Evolutionary conservation across 2,888 invertebrate genomes (phyloP), one percentile per base, ranked within the genome.

Genomic region (Heliconius aoede): DNA sequence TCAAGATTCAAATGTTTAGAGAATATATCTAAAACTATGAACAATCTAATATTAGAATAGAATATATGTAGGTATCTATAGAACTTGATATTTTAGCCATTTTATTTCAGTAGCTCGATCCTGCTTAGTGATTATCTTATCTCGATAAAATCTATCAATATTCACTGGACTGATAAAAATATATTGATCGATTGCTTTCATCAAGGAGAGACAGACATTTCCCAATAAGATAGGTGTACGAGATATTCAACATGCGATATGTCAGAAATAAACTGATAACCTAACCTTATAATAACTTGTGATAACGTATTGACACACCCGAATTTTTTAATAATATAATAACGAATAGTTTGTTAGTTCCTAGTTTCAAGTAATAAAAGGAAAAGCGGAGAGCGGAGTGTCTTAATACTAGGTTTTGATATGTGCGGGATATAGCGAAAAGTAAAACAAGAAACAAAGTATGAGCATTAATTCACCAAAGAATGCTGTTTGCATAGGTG

Each of bases 81-180:
- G 18, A 65, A 65, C 65, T 18, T n/a, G 30, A 30, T 64, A 36
- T 24, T 24, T 32, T 64, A 24, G 5, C 9, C 1, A 58, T 51
- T 72, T 64, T 46, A n/a, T 61, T 62, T 76, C 74, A 73, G 79
- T 76, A 79, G 78, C 74, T 28, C 24, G 40, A 36, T 24, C 51
- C 46, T 60, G 67, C 74, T 72, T 72, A 62, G 55, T 62, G 55
- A 71, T 71, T 74, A 79, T 78, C 79, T 40, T 21, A 4, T 61
- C 7, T 55, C 15, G 79, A 79, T 79, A 78, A 78, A 72, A 68
- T 76, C 78, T 76, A 77, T 79, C 79, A 76, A 77, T 76, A 77
- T 32, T 55, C 68, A 55, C 36, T 73, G 60, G 73, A 21, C 67
- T 76, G 78, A 78, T 76, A 69, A 76, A 72, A 73, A 77, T 46